Conservation (phyloP, 30 jellyfish, hydroid and myxozoan species). For the Phacellophora camtschatica region DNA sequence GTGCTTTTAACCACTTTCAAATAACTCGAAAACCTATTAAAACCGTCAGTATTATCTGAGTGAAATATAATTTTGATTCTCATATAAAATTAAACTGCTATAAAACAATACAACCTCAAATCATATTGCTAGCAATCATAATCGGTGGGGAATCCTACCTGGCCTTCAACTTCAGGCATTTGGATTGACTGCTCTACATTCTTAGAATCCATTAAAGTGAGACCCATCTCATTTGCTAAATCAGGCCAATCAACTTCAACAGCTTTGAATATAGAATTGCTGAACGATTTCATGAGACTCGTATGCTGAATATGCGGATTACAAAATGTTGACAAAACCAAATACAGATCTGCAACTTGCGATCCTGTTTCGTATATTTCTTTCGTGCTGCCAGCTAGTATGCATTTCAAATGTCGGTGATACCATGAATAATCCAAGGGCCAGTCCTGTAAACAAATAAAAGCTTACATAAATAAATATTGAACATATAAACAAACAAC, state of each 20-base stretch:
- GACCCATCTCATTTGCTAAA: slow-evolving; percentile 87
- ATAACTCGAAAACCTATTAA: too few species aligned
- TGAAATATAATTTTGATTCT: too few species aligned
- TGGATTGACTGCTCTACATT: slow-evolving; percentile 37
- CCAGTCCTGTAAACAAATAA: slow-evolving; percentile 87
- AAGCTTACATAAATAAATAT: too few species aligned
- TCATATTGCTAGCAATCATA: too few species aligned
- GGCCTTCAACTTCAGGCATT: slow-evolving; percentile 52
- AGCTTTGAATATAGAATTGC: slow-evolving; percentile 11
- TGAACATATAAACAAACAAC: too few species aligned
- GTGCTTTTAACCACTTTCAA: too few species aligned
- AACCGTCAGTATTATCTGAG: too few species aligned
- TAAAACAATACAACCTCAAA: too few species aligned
- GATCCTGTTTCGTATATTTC: slow-evolving; percentile 96
- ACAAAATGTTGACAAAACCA: slow-evolving; percentile 28
- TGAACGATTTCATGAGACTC: background rate
- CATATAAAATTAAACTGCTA: too few species aligned
- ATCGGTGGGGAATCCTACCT: slow-evolving; percentile 19
- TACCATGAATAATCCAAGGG: slow-evolving; percentile 83
- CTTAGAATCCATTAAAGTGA: slow-evolving; percentile 28
- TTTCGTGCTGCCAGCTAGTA: slow-evolving; percentile 82
- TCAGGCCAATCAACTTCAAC: slow-evolving; percentile 72
- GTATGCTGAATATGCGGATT: background rate
- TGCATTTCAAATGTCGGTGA: slow-evolving; percentile 31
- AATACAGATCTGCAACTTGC: slow-evolving; percentile 82